A percentile compares a stretch with the other conserved stretches of the same genome.
These are phyloP conservation scores for Centropristis striata DNA, from an alignment of 2,113 vertebrate species.

Conservation along the genomic window DNA sequence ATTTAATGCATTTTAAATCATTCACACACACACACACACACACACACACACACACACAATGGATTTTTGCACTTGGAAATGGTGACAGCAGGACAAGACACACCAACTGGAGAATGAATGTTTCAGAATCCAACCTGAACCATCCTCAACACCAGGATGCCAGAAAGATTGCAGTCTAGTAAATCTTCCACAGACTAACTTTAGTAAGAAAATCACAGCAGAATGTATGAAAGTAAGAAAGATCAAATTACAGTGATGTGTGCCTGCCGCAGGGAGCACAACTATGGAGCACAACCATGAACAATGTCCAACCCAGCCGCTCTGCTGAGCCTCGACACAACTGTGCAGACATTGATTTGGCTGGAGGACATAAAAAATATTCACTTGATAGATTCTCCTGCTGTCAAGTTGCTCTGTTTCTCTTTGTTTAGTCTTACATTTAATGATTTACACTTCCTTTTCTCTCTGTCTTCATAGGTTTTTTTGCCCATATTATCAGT, in stretches of 20 bases:
- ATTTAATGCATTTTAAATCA: neutral
- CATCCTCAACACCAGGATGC: neutral
- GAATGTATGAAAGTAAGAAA: neutral
- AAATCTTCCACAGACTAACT: neutral
- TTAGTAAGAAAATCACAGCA: neutral
- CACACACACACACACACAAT: too few relatives aligned
- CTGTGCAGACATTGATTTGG: slow-evolving; percentile 25
- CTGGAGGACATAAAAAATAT: slow-evolving; percentile 22
- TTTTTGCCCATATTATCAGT: neutral
- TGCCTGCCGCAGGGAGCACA: neutral
- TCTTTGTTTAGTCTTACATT: slow-evolving; percentile 6
- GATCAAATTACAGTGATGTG: neutral
- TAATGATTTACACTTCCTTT: neutral
- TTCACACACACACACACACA: too few relatives aligned
- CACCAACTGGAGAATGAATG: neutral
- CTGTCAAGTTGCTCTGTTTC: slow-evolving; percentile 17
- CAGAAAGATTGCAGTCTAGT: neutral
- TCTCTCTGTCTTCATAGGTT: neutral
- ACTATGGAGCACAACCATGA: slow-evolving; percentile 16
- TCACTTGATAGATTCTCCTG: slow-evolving; percentile 25
- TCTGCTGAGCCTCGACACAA: slow-evolving; percentile 2
- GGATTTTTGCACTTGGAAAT: neutral
- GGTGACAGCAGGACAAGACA: neutral
- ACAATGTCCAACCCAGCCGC: neutral
- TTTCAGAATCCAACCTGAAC: neutral